Percentiles rank a stretch among this genome's conserved stretches.
phyloP scores from a whole-genome alignment of 2,113 vertebrate genomes.

The Bolborhynchus lineola region DNA sequence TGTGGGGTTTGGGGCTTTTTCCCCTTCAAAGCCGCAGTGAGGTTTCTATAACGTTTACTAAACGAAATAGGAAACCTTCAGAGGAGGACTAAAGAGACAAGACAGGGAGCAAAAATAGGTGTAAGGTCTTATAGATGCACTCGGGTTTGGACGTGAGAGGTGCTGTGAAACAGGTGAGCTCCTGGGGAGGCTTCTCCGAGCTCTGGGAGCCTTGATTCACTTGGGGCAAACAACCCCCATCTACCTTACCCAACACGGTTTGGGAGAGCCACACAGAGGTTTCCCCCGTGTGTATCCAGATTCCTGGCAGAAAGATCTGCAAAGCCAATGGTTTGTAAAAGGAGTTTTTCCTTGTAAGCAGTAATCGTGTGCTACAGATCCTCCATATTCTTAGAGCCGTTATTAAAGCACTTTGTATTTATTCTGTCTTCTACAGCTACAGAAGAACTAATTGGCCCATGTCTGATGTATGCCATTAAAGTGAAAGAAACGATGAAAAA shows the following conservation, averaged over 20 bases:
- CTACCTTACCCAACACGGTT: accelerated
- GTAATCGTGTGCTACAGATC: background rate
- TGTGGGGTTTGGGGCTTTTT: accelerated
- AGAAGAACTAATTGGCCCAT: constrained; percentile 55
- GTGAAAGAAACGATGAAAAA: constrained; percentile 83
- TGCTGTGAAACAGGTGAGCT: background rate
- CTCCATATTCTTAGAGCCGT: background rate
- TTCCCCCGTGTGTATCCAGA: background rate
- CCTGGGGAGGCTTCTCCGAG: accelerated
- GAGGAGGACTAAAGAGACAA: background rate
- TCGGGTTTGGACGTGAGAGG: background rate
- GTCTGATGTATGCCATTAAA: constrained; percentile 63
- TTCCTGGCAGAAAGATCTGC: background rate
- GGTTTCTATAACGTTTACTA: background rate
- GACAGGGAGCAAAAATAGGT: accelerated
- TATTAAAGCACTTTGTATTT: background rate
- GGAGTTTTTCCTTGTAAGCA: background rate
- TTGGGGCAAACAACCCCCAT: background rate
- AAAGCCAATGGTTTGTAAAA: accelerated
- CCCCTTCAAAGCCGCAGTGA: background rate
- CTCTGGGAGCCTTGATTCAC: accelerated
- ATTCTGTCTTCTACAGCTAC: constrained; percentile 21
- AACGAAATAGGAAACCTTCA: background rate
- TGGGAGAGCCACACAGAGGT: background rate
- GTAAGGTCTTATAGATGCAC: accelerated